Base-by-base conservation (phyloP, 2,888 invertebrate genomes). In the Pardosa pseudoannulata region DNA sequence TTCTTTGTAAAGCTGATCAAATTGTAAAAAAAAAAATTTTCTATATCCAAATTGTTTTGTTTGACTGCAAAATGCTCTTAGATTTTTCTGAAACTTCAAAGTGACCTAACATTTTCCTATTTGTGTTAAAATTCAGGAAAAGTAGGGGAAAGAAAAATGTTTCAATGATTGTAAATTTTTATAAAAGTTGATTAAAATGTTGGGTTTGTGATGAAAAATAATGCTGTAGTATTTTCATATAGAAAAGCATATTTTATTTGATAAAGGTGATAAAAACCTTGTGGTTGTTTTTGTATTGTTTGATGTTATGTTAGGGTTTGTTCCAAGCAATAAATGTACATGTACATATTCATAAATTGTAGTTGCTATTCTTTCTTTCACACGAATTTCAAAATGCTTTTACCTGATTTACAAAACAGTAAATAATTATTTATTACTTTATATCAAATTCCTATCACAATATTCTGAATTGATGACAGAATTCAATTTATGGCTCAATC, bases 291-390 rank as follows among this genome's bases (percentile, higher is more conserved):
- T 85, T 78, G 78, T 85, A 62, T 78, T 86, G 76, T 76, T 78
- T 78, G 64, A 81, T 83, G 78, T 73, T 75, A 67, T 32, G 73
- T 74, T 79, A 80, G 87, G 87, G 80, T 80, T 65, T 85, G 85
- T 87, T 86, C 68, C 41, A 74, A 87, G 87, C 87, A 87, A 87
- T 87, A 87, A 80, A 87, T 87, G 87, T 87, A 87, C 71, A 87
- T 87, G 87, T 87, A 87, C 71, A 87, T 75, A 80, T 75, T 79
- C 56, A 87, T 72, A 62, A 41, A 56, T 1, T 19, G 3, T 19
- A 23, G n/a, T 23, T 56, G 23, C 23, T 56, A 23, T 56, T 50
- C 28, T 23, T 36, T n/a, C 29, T 27, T 75, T 27, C 16, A 36
- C 39, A 23, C 36, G n/a, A n/a, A n/a, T n/a, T n/a, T n/a, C n/a